Conservation (phyloP, 2,113 vertebrate species). For the Carlito syrichta region DNA sequence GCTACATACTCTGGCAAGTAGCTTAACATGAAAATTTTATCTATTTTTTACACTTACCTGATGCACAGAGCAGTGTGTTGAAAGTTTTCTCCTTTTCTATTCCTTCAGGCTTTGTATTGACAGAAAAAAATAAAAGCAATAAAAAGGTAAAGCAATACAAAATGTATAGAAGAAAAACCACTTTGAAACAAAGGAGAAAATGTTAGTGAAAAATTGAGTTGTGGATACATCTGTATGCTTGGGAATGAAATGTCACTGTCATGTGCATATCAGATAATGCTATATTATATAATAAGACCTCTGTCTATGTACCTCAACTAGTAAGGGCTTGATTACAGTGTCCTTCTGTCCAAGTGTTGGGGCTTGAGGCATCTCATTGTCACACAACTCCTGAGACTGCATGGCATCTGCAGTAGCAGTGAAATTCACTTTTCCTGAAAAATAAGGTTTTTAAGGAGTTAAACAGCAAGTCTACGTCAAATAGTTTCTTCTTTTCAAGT, state of each 20-base stretch:
- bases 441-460: background rate
- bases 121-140: slow-evolving; percentile 17
- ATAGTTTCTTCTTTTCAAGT: background rate
- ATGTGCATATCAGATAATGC: background rate
- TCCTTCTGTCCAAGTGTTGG: slow-evolving; percentile 81
- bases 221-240: background rate
- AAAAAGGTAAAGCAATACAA: background rate
- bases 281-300: background rate
- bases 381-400: slow-evolving; percentile 75
- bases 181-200: background rate
- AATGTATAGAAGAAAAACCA: background rate
- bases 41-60: slow-evolving; percentile 71
- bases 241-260: background rate
- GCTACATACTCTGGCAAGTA: background rate
- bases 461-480: background rate
- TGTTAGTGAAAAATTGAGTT: background rate
- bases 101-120: slow-evolving; percentile 79
- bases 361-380: slow-evolving; percentile 78
- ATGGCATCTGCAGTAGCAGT: slow-evolving; percentile 83
- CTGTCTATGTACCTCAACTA: slow-evolving; percentile 81
- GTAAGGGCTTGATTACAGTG: slow-evolving; percentile 79
- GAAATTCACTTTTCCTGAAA: slow-evolving; percentile 83
- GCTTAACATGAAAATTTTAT: background rate
- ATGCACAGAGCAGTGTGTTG: slow-evolving; percentile 78
- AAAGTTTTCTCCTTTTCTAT: slow-evolving; percentile 77